Base-by-base conservation (phyloP, 1,140 invertebrate species). In the Adoxophyes honmai region DNA sequence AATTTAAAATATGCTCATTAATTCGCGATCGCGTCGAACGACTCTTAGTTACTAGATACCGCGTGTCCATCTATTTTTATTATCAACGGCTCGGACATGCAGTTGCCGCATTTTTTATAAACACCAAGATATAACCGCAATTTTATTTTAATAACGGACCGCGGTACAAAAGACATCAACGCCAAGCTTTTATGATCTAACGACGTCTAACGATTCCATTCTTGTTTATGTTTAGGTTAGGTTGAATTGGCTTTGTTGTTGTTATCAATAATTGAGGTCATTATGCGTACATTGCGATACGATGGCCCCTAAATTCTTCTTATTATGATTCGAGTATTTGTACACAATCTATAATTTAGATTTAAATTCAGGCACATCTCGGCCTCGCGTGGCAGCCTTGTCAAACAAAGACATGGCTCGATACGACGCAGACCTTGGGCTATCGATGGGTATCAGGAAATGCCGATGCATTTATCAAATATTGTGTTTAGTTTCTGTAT, bases 1-100 rank as follows among this genome's bases (percentile, higher is more conserved):
- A 81, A 77, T 80, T 81, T 78, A 78, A 78, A 73, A 79, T 66
- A 66, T 53, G 57, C 75, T 75, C 72, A 82, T 84, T 84, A 82
- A 81, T 84, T 81, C 74, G 65, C 66, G 70, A 73, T 71, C 59
- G 63, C 64, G 68, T 62, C 58, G 67, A 69, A 71, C 66, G 62
- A 75, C 67, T 70, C 56, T 67, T 53, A 60, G 68, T 52, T 14
- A 52, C 13, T 28, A 34, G 21, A 34, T 21, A 34, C 15, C 13
- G 51, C 42, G 0, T 33, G 42, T 21, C 42, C 21, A 6, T 48
- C 42, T 33, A 48, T 48, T 48, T 48, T 48, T 48, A 48, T 48
- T 48, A 48, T 48, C 42, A 28, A 33, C 42, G 42, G 42, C 18
- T 48, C 18, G 28, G 42, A 28, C 34, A n/a, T 35, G 34, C 51